Evolutionary conservation across 2,797 vertebrate genomes (phyloP), one percentile per base, ranked within the genome.

Genomic region (Acanthornis magna): DNA sequence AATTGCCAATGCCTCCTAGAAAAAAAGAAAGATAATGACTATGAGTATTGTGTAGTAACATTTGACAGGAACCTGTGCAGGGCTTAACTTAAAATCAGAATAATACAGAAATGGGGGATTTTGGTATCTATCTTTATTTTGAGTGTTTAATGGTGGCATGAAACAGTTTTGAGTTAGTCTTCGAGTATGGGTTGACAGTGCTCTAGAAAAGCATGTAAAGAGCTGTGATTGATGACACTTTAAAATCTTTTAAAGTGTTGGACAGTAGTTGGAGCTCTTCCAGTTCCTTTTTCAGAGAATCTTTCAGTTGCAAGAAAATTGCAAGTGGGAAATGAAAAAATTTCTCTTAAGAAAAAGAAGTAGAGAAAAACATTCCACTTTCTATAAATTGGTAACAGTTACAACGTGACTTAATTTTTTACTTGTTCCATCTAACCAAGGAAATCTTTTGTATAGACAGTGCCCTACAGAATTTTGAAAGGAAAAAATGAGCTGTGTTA

Each of bases 201-300:
- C 57, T 95, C 26, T 85, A 50, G 55, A 73, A 91, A 32, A 76
- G 65, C 85, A 13, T 53, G 40, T 85, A 67, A 92, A 73, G 73
- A 86, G 60, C 71, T 82, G 43, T 80, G 90, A 89, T 82, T 92
- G 92, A 85, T 89, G 70, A 58, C 53, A 85, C 82, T 92, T 83
- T 87, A 91, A 70, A 71, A 51, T 94, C 51, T 91, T 73, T 86
- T 87, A 61, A 89, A 85, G 82, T 91, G 38, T 88, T 93, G 94
- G 94, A 70, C 87, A 94, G 94, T 89, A 83, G 43, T 67, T 89
- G 90, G 86, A 91, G n/a, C 78, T 92, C 48, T 95, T 76, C 79
- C 85, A 90, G 38, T 54, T 89, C 72, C 88, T 90, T 82, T 96
- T 91, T 66, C 63, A 88, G 47, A 47, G 43, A 72, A 51, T 91